Percentiles rank a stretch among this genome's conserved stretches.
phyloP scores from a whole-genome alignment of 2,113 vertebrate genomes.

The Ceyx margarethae region DNA sequence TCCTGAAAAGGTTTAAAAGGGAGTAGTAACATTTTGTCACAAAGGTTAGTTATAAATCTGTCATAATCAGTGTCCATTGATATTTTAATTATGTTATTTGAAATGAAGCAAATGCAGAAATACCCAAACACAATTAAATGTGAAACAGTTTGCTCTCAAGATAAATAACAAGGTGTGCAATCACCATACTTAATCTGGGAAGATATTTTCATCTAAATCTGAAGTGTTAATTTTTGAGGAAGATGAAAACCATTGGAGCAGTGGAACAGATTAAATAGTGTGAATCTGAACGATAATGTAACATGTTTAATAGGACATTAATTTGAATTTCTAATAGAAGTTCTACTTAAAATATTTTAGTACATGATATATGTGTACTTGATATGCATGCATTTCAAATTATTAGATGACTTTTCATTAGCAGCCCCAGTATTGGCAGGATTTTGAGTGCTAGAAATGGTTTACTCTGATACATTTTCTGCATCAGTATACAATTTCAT shows the following conservation, averaged over 20 bases:
- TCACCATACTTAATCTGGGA: not conserved
- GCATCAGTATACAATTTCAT: not conserved
- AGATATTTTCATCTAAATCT: not conserved
- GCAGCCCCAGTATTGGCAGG: not conserved
- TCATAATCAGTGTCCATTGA: not conserved
- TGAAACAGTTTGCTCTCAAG: not conserved
- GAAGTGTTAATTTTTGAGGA: not conserved
- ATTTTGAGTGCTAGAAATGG: not conserved
- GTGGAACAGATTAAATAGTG: not conserved
- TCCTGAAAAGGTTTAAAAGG: not conserved
- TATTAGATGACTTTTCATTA: slow-evolving; percentile 54
- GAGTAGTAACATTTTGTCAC: not conserved
- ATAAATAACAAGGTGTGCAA: not conserved
- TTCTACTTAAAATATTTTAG: not conserved
- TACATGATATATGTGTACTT: not conserved
- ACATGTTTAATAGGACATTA: not conserved
- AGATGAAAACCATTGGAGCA: not conserved
- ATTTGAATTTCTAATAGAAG: slow-evolving; percentile 18
- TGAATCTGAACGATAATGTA: not conserved
- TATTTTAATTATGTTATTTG: not conserved
- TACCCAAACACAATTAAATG: not conserved
- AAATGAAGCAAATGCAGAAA: not conserved
- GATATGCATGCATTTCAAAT: slow-evolving; percentile 22
- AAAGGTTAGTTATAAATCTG: not conserved
- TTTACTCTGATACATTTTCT: not conserved